Evolutionary conservation across 2,113 vertebrate genomes (phyloP).

Genomic region (Stegastes partitus): DNA sequence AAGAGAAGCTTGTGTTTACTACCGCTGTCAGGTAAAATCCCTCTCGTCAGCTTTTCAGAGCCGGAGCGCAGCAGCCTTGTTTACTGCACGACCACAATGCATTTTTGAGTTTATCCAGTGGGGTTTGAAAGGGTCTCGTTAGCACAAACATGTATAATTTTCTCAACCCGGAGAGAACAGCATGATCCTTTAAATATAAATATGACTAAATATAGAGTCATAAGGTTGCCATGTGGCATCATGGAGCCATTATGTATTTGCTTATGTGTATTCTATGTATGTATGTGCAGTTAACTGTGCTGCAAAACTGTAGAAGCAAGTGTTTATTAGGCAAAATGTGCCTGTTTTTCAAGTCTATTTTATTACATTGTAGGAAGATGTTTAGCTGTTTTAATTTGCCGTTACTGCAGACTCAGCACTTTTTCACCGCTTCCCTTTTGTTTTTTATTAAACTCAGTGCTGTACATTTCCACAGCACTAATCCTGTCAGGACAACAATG

Average conservation of each 20-base stretch:
- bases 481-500: neutral
- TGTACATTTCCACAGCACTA: neutral
- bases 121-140: constrained; percentile 37
- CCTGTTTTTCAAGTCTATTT: too few species aligned
- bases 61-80: neutral
- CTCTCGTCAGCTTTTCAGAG: neutral
- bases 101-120: constrained; percentile 25
- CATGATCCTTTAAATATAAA: constrained; percentile 23
- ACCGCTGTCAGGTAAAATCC: neutral
- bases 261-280: too few species aligned
- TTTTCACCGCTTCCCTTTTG: neutral
- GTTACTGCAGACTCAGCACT: neutral
- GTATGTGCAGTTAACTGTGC: too few species aligned
- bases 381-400: too few species aligned
- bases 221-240: neutral
- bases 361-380: too few species aligned
- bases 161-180: constrained; percentile 11
- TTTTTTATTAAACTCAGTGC: constrained; percentile 4
- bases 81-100: constrained; percentile 2
- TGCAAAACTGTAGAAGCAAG: too few species aligned
- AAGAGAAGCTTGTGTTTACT: neutral
- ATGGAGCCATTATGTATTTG: too few species aligned
- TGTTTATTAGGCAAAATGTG: too few species aligned
- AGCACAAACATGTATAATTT: constrained; percentile 31
- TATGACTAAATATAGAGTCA: neutral